phyloP scores from a whole-genome alignment of 1,140 invertebrate species.

The Papilio machaon region DNA sequence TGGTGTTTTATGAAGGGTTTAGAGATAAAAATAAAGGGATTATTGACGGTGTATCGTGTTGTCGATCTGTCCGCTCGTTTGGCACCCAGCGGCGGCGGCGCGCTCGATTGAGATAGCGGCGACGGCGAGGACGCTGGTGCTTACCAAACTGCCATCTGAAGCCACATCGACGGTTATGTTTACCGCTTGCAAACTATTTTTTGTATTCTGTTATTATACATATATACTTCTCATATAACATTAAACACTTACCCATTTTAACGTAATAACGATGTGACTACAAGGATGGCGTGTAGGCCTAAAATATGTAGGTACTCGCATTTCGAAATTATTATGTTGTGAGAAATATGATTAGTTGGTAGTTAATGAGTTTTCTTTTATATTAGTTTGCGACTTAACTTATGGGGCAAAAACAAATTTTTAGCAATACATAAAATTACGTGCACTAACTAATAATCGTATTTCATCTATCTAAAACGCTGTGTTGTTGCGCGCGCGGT shows the following conservation, averaged over 20 bases:
- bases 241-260: no score
- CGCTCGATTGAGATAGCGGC: background rate
- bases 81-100: constrained; percentile 20
- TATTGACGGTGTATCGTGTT: constrained; percentile 71
- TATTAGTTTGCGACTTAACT: no score
- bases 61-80: constrained; percentile 58
- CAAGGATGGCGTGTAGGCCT: no score
- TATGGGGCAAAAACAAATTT: no score
- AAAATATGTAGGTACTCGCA: no score
- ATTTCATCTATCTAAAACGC: background rate
- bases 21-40: constrained; percentile 79
- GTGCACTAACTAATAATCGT: background rate
- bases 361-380: no score
- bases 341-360: no score
- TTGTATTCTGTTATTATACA: background rate
- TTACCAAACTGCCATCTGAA: background rate
- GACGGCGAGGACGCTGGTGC: background rate
- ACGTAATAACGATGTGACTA: no score
- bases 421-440: background rate
- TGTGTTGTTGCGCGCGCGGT: background rate
- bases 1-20: constrained; percentile 59
- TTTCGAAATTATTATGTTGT: no score
- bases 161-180: background rate
- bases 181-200: background rate
- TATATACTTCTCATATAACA: background rate